phyloP scores from a whole-genome alignment of 1,140 invertebrate species.

The Magallana gigas region DNA sequence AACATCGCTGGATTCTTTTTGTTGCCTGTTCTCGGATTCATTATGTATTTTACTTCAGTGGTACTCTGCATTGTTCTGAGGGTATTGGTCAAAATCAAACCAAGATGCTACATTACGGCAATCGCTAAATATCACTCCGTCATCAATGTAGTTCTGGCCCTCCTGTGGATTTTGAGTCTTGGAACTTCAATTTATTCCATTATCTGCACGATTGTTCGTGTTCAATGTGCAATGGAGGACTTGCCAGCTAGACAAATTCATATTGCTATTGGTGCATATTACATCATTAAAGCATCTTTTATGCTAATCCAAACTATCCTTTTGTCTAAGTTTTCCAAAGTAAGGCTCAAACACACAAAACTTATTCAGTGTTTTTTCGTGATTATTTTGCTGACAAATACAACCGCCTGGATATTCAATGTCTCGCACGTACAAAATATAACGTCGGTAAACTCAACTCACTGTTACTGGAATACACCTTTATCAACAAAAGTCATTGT shows the following conservation, averaged over 20 bases:
- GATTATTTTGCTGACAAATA: background rate
- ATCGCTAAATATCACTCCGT: background rate
- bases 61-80: background rate
- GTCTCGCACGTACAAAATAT: background rate
- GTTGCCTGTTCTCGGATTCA: background rate
- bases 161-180: background rate
- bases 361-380: background rate
- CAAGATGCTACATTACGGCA: background rate
- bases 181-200: background rate
- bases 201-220: background rate
- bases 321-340: background rate
- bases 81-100: background rate
- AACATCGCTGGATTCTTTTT: background rate
- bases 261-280: background rate
- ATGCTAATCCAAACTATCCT: background rate
- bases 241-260: background rate
- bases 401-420: background rate
- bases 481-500: background rate
- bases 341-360: background rate
- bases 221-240: background rate
- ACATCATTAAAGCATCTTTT: background rate
- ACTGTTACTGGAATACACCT: background rate
- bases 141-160: background rate
- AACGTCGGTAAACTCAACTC: background rate
- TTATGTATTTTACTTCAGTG: background rate